Base-by-base conservation (phyloP, 2,888 invertebrate genomes). In the Barypeithes pellucidus region DNA sequence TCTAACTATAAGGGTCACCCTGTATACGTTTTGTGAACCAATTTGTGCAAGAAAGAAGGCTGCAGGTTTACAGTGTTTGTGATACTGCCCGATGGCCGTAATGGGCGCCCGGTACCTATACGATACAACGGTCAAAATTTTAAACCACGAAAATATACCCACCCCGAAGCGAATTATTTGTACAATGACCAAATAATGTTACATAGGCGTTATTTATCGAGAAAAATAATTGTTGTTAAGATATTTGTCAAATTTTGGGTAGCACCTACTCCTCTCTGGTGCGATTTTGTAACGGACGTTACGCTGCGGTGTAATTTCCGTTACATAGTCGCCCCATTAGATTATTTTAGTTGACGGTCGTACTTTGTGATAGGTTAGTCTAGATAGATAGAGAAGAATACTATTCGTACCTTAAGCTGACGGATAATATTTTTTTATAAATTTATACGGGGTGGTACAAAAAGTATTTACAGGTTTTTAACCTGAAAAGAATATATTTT, bases 291-390 rank as follows among this genome's bases (percentile, higher is more conserved):
- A n/a, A n/a, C n/a, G n/a, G n/a, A n/a, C n/a, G n/a, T n/a, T n/a
- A n/a, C n/a, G n/a, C n/a, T n/a, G n/a, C n/a, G n/a, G n/a, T n/a
- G n/a, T n/a, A n/a, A n/a, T n/a, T n/a, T n/a, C n/a, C n/a, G n/a
- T n/a, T n/a, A n/a, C n/a, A n/a, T n/a, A n/a, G n/a, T n/a, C n/a
- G n/a, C n/a, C n/a, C n/a, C n/a, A n/a, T 63, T 63, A 63, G 54
- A 24, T 39, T 50, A 39, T 66, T 66, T 66, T 66, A 43, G 66
- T 66, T 66, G 43, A 67, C 63, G 59, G 59, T 59, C 59, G 67
- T 67, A 67, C 47, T 66, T 70, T 70, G 70, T 70, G 70, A 70
- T 70, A 70, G 70, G 70, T 39, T 70, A 54, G 67, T 70, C n/a
- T 62, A 45, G 57, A 16, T 67, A 67, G 41, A 54, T 66, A 66